These are phyloP conservation scores for Montipora sp. DNA, from an alignment of 64 coral and sea anemone species.

Conservation along the genomic window DNA sequence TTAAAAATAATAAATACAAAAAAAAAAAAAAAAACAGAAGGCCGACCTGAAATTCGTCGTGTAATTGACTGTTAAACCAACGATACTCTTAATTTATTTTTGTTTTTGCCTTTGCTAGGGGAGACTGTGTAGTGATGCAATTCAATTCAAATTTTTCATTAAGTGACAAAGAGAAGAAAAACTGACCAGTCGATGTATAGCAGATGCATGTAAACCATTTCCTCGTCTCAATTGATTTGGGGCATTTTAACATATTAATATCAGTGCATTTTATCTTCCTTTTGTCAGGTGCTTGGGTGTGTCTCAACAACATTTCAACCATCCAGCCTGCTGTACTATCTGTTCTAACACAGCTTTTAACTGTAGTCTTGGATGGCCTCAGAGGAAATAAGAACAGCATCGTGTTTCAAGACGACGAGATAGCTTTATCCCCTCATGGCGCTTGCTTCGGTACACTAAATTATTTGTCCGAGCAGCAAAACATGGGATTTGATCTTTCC, in stretches of 20 bases:
- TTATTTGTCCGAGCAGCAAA: conserved; percentile 13
- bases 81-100: background rate
- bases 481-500: conserved; percentile 33
- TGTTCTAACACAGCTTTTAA: conserved; percentile 64
- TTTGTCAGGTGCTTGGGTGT: conserved; percentile 88
- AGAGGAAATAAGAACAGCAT: conserved; percentile 71
- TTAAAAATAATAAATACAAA: too few relatives aligned
- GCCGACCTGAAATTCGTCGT: too few relatives aligned
- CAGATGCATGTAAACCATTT: too few relatives aligned
- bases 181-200: too few relatives aligned
- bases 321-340: conserved; percentile 77
- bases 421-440: conserved; percentile 56
- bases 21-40: too few relatives aligned
- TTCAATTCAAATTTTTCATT: too few relatives aligned
- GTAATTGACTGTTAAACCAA: too few relatives aligned
- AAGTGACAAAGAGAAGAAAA: too few relatives aligned
- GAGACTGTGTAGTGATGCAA: too few relatives aligned
- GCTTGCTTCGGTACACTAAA: conserved; percentile 94
- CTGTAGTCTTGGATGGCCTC: conserved; percentile 75
- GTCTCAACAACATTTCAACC: conserved; percentile 78
- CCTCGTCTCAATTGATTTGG: too few relatives aligned
- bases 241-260: too few relatives aligned
- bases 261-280: background rate
- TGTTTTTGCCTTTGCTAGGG: too few relatives aligned
- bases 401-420: conserved; percentile 81